phyloP scores from a whole-genome alignment of 1,140 invertebrate genomes.

The Zaprionus kolodkinae region DNA sequence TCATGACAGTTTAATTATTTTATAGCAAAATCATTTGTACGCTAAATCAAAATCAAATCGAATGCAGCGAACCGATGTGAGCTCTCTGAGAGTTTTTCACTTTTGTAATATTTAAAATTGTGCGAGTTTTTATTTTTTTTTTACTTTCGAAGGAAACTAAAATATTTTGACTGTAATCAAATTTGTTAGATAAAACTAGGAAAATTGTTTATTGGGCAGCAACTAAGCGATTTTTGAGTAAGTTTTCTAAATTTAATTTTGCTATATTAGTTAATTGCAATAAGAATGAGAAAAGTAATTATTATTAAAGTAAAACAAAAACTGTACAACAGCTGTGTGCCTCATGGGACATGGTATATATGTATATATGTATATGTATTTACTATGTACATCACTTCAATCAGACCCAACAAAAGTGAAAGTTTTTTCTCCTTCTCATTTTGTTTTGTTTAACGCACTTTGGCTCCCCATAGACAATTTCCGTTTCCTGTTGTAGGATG shows the following conservation, averaged over 20 bases:
- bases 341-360: neutral
- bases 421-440: constrained; percentile 22
- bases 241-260: too few relatives aligned
- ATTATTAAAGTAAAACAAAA: constrained; percentile 48
- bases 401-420: constrained; percentile 37
- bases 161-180: too few relatives aligned
- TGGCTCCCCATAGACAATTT: constrained; percentile 69
- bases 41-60: constrained; percentile 44
- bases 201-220: too few relatives aligned
- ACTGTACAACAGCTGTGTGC: constrained; percentile 62
- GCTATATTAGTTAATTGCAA: too few relatives aligned
- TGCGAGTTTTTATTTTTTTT: too few relatives aligned
- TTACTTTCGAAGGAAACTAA: too few relatives aligned
- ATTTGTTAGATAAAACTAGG: too few relatives aligned
- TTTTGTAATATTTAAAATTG: neutral
- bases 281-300: constrained; percentile 29
- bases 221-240: too few relatives aligned
- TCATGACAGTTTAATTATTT: constrained; percentile 80
- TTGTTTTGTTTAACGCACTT: constrained; percentile 39
- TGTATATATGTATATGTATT: neutral
- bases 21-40: constrained; percentile 49
- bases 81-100: neutral
- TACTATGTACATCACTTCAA: constrained; percentile 12
- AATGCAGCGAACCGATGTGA: constrained; percentile 5
- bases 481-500: constrained; percentile 75